These are phyloP conservation scores for Pelagia noctiluca DNA, from an alignment of 30 jellyfish, hydroid and myxozoan species.

Conservation along the genomic window DNA sequence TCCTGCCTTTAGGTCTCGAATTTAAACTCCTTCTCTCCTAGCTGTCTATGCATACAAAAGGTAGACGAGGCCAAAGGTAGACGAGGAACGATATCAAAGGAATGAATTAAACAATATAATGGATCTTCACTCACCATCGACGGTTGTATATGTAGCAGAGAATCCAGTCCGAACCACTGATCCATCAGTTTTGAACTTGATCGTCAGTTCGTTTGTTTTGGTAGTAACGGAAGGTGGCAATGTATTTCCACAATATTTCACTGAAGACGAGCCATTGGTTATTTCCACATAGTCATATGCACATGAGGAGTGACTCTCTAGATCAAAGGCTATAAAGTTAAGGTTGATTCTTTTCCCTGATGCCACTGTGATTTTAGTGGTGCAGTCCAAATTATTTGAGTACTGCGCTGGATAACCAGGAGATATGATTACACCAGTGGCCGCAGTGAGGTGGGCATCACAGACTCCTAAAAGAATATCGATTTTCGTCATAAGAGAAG, in stretches of 20 bases:
- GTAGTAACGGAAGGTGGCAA: background rate
- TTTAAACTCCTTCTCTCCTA: background rate
- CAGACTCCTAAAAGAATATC: slow-evolving; percentile 51
- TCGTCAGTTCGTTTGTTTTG: background rate
- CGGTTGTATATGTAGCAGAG: background rate
- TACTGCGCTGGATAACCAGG: slow-evolving; percentile 66
- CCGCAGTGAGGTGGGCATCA: slow-evolving; percentile 46
- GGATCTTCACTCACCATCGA: background rate
- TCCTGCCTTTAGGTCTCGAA: background rate
- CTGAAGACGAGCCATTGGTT: background rate
- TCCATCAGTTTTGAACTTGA: background rate
- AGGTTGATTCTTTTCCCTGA: slow-evolving; percentile 9
- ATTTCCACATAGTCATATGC: background rate
- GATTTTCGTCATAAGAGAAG: background rate
- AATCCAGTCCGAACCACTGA: background rate
- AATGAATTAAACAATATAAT: no score
- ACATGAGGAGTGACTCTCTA: background rate
- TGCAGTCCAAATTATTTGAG: slow-evolving; percentile 50
- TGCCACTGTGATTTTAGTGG: slow-evolving; percentile 13
- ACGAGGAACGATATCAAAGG: background rate
- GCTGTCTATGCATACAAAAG: background rate
- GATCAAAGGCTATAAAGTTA: slow-evolving; percentile 8
- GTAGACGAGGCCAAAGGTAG: background rate
- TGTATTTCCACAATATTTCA: background rate
- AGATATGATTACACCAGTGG: slow-evolving; percentile 55